phyloP scores from a whole-genome alignment of 2,113 vertebrate species.

The Anarrhichthys ocellatus region DNA sequence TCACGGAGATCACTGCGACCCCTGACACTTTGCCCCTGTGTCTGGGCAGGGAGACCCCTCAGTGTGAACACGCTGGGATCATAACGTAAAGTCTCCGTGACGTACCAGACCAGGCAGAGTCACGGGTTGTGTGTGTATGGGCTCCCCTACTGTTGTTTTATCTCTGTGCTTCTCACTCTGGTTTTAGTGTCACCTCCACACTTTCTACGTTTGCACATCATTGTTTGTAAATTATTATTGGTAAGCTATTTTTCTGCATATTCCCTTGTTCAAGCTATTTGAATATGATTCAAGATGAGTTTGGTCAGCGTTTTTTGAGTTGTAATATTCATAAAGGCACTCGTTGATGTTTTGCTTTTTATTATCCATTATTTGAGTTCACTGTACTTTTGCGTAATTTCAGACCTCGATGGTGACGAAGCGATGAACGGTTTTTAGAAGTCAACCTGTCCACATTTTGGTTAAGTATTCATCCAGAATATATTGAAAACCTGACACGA shows the following conservation, averaged over 20 bases:
- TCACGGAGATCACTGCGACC: constrained; percentile 60
- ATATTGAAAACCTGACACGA: constrained; percentile 12
- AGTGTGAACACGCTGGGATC: constrained; percentile 29
- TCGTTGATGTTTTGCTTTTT: constrained; percentile 17
- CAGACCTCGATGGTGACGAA: neutral
- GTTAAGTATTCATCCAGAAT: neutral
- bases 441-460: constrained; percentile 8
- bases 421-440: constrained; percentile 1
- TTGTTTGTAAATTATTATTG: constrained; percentile 57
- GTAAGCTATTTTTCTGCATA: constrained; percentile 26
- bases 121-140: constrained; percentile 52
- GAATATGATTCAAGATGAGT: neutral
- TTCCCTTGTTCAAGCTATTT: neutral
- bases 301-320: neutral
- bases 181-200: constrained; percentile 49
- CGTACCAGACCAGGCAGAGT: constrained; percentile 56
- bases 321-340: constrained; percentile 12
- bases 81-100: constrained; percentile 26
- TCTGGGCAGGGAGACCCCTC: constrained; percentile 53
- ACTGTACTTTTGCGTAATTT: neutral
- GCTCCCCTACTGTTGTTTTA: constrained; percentile 48
- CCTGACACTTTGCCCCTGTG: constrained; percentile 40
- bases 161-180: constrained; percentile 32
- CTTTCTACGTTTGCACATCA: constrained; percentile 61
- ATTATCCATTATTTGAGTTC: constrained; percentile 11